These are phyloP conservation scores for Limnodromus scolopaceus DNA, from an alignment of 2,797 vertebrate species.

Conservation along the genomic window DNA sequence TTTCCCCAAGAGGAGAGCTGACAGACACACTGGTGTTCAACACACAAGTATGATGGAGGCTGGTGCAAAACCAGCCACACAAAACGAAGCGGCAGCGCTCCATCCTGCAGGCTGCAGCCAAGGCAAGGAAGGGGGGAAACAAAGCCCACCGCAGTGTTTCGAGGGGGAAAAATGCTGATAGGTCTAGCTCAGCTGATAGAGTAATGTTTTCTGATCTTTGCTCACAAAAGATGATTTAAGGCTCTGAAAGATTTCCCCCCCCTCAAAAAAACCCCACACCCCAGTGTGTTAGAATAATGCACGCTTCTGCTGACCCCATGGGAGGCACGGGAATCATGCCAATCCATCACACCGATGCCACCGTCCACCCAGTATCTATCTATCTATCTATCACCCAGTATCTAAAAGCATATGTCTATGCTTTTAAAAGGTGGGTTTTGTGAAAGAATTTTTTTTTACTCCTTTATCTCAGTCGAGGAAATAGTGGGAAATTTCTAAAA, in stretches of 20 bases:
- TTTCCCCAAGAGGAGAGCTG: background rate
- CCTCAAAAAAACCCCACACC: background rate
- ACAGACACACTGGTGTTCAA: background rate
- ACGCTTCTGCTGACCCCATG: background rate
- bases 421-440: background rate
- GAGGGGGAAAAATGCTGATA: background rate
- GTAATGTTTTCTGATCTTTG: background rate
- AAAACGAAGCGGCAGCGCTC: background rate
- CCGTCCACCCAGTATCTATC: background rate
- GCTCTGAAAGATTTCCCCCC: background rate
- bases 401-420: too few relatives aligned
- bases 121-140: background rate
- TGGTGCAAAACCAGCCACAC: background rate
- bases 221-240: background rate
- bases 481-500: background rate
- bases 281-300: background rate
- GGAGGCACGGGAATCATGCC: background rate
- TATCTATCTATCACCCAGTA: too few relatives aligned
- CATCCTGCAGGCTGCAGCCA: background rate
- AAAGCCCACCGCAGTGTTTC: background rate
- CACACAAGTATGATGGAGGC: background rate
- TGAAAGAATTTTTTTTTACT: background rate
- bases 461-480: background rate
- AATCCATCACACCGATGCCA: background rate
- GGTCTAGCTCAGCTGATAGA: background rate